A percentile compares a stretch with the other conserved stretches of the same genome.
These are phyloP conservation scores for Crossaster papposus DNA, from an alignment of 53 echinoderm and acorn worm species.

Conservation along the genomic window DNA sequence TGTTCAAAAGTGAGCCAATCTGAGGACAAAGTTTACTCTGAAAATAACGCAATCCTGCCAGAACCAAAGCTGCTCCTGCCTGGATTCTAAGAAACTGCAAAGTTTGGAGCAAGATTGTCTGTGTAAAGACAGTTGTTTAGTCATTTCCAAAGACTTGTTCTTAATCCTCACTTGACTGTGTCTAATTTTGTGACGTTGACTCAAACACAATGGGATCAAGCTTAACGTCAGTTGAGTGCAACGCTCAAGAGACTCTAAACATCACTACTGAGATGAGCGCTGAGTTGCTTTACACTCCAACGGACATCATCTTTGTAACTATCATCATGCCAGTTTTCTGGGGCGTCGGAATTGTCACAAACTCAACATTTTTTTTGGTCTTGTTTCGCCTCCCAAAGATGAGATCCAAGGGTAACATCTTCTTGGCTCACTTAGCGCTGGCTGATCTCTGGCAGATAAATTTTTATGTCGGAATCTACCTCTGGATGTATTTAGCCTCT, in stretches of 20 bases:
- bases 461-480: neutral
- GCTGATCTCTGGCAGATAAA: conserved; percentile 13
- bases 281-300: neutral
- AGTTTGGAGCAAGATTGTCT: too few species aligned
- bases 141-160: too few species aligned
- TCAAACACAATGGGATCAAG: neutral
- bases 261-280: neutral
- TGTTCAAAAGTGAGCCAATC: too few species aligned
- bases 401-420: neutral
- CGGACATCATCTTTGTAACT: neutral
- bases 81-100: too few species aligned
- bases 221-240: neutral
- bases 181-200: too few species aligned
- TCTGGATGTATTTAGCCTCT: neutral
- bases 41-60: too few species aligned
- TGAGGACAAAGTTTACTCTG: too few species aligned
- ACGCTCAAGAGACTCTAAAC: neutral
- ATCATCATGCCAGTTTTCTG: conserved; percentile 1
- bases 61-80: too few species aligned
- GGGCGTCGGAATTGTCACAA: conserved; percentile 1
- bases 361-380: conserved; percentile 19
- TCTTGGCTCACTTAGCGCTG: conserved; percentile 29
- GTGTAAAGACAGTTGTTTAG: too few species aligned
- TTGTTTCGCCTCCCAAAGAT: neutral
- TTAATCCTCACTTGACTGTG: too few species aligned